Base-by-base conservation (phyloP, 2,888 invertebrate genomes). In the Meliscaeva auricollis region DNA sequence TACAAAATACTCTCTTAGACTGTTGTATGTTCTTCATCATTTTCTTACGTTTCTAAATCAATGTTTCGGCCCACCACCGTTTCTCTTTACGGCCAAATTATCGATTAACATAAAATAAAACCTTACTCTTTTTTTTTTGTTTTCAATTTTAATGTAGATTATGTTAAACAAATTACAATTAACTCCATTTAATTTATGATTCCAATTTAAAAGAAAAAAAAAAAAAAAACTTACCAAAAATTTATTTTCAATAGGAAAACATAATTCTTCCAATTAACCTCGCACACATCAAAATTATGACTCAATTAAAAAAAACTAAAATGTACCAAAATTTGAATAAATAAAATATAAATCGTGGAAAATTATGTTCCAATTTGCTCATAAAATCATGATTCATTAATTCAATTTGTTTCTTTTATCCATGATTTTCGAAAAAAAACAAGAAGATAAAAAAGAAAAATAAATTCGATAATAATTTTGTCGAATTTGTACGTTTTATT, bases 401-500 rank as follows among this genome's bases (percentile, higher is more conserved):
- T 54, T 54, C 52, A 54, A 54, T 54, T 54, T n/a, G 54, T 15
- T 54, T 32, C 30, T 15, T 30, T 54, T 54, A 30, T 3, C 4
- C 26, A 26, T 26, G 26, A 26, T 3, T 26, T 35, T 11, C 35
- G 6, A 3, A 35, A 35, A 35, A 35, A 35, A 35, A 35, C 2
- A 35, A 35, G 11, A 6, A 17, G 26, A 22, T 0, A 9, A 30
- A 5, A 11, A 15, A 54, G 30, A 52, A 7, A 30, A 15, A 54
- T 9, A 52, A 52, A 30, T 52, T 52, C 15, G 22, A 54, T 20
- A 46, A 15, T 50, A 76, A 75, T 76, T 70, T 6, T 32, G 46
- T 56, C 9, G 20, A 13, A 72, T 72, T 60, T 52, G 72, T 78
- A 60, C 72, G 46, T 79, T 83, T 83, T 83, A 83, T 83, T 69